Percentiles rank a stretch among this genome's conserved stretches.
These are phyloP conservation scores for Yasuhikotakia modesta DNA, from an alignment of 2,797 vertebrate genomes.

Conservation along the genomic window DNA sequence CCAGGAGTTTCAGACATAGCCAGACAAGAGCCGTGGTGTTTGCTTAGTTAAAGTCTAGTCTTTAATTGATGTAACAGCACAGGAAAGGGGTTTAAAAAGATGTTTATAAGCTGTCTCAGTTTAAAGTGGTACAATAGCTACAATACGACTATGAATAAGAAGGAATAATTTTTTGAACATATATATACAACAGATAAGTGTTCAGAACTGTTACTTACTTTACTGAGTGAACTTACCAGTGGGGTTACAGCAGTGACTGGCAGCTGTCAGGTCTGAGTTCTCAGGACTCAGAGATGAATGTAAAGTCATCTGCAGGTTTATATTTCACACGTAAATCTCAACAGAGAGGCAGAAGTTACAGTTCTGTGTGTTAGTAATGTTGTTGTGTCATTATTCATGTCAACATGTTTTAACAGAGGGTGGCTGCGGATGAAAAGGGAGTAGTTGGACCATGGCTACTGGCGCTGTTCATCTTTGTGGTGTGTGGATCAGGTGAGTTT, in stretches of 20 bases:
- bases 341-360: no score
- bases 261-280: no score
- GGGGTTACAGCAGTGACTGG: no score
- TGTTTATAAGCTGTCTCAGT: neutral
- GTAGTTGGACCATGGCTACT: constrained; percentile 92
- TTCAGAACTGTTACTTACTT: no score
- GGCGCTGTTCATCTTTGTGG: constrained; percentile 93
- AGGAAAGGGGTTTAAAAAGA: neutral
- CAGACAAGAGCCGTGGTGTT: neutral
- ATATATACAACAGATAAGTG: no score
- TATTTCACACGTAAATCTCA: no score
- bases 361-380: neutral
- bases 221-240: no score
- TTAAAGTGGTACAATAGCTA: neutral
- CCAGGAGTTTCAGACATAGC: neutral
- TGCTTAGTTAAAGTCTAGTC: neutral
- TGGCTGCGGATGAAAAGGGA: constrained; percentile 88
- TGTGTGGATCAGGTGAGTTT: constrained; percentile 91
- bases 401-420: constrained; percentile 76
- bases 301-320: no score
- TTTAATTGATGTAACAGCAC: neutral
- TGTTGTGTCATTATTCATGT: neutral
- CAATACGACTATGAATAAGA: no score
- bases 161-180: neutral
- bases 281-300: no score